Evolutionary conservation across 2,797 vertebrate genomes (phyloP).

Genomic region (Neomorphus geoffroyi): DNA sequence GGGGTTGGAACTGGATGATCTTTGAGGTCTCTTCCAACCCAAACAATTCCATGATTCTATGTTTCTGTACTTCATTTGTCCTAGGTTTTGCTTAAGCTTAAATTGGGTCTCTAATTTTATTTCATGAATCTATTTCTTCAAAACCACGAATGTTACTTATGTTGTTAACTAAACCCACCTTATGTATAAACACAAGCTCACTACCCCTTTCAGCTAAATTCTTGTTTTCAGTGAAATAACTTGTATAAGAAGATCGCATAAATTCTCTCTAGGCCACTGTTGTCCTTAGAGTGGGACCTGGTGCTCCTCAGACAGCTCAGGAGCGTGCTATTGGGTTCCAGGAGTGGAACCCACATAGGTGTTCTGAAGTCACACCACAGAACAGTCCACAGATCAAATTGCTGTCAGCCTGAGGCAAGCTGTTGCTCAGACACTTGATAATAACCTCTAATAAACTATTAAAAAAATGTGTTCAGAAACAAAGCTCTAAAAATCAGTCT

Average conservation of each 20-base stretch:
- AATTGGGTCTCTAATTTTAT: neutral
- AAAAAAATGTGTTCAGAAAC: neutral
- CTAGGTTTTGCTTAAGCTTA: neutral
- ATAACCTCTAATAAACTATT: neutral
- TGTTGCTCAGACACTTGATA: neutral
- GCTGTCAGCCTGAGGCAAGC: neutral
- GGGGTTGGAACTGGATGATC: too few relatives aligned
- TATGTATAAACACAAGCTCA: neutral
- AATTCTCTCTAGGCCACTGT: neutral
- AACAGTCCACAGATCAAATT: neutral
- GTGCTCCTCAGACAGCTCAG: neutral
- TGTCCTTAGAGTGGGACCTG: neutral
- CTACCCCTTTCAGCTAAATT: neutral
- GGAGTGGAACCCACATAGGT: fast-evolving
- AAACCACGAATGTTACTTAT: neutral
- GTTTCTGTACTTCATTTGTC: neutral
- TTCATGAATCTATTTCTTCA: neutral
- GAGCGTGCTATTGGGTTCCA: fast-evolving
- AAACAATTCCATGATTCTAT: too few relatives aligned
- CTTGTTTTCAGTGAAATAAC: neutral
- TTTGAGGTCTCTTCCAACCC: too few relatives aligned
- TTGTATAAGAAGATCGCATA: neutral
- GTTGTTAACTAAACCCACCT: neutral
- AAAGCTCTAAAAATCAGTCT: neutral
- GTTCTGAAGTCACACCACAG: neutral